phyloP scores from a whole-genome alignment of 2,888 invertebrate genomes.

The Scaptomyza polygonia region DNA sequence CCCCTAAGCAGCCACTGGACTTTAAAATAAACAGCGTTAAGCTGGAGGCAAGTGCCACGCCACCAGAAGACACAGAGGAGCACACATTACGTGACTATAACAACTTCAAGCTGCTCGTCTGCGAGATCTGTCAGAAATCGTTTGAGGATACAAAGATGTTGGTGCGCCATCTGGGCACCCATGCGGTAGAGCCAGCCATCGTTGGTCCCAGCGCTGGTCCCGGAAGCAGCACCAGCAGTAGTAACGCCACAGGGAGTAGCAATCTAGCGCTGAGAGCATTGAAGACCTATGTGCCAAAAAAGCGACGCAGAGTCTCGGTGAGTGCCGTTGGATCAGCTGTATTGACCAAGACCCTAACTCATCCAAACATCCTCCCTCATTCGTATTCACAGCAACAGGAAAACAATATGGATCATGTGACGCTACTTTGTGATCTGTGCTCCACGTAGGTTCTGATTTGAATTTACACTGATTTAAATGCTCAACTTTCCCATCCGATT shows the following conservation, averaged over 20 bases:
- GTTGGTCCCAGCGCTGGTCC: slow-evolving; percentile 29
- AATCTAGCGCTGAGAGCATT: slow-evolving; percentile 60
- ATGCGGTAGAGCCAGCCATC: slow-evolving; percentile 86
- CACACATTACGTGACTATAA: slow-evolving; percentile 79
- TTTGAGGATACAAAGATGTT: slow-evolving; percentile 92
- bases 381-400: slow-evolving; percentile 86
- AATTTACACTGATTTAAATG: not conserved
- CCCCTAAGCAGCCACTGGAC: slow-evolving; percentile 79
- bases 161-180: slow-evolving; percentile 93
- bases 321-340: slow-evolving; percentile 57
- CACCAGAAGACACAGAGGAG: slow-evolving; percentile 66
- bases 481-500: not conserved
- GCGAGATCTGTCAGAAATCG: slow-evolving; percentile 93
- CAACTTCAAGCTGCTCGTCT: slow-evolving; percentile 90
- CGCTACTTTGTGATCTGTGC: slow-evolving; percentile 91
- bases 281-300: slow-evolving; percentile 83
- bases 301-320: slow-evolving; percentile 86
- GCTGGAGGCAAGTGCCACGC: slow-evolving; percentile 63
- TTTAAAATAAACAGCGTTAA: slow-evolving; percentile 76
- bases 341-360: slow-evolving; percentile 49
- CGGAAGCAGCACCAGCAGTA: slow-evolving; percentile 32
- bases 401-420: slow-evolving; percentile 86
- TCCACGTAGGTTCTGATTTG: slow-evolving; percentile 85
- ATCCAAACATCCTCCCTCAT: slow-evolving; percentile 46
- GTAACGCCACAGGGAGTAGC: slow-evolving; percentile 36